phyloP scores from a whole-genome alignment of 2,888 invertebrate species.

The Dryadula phaetusa region DNA sequence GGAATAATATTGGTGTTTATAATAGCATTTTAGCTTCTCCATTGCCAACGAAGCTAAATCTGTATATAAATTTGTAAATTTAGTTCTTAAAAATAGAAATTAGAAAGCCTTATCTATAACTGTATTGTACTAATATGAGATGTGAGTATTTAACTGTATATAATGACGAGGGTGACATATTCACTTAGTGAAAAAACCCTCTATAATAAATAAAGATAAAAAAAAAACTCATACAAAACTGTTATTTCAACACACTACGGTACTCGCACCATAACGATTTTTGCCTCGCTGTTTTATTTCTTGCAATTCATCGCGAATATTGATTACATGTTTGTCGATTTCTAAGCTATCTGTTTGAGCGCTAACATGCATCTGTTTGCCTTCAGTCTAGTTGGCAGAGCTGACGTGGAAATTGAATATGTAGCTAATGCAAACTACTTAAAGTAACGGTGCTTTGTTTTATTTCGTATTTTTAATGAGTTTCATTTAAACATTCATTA shows the following conservation, averaged over 20 bases:
- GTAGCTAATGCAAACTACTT: conserved; percentile 37
- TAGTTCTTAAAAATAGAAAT: too few species aligned
- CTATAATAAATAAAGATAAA: too few species aligned
- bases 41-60: too few species aligned
- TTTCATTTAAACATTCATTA: background rate
- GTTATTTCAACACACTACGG: too few species aligned
- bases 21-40: too few species aligned
- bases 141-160: too few species aligned
- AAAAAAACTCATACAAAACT: background rate
- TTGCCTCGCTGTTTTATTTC: background rate
- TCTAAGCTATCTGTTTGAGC: conserved; percentile 27
- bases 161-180: too few species aligned
- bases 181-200: too few species aligned
- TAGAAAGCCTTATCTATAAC: too few species aligned
- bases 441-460: conserved; percentile 22
- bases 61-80: too few species aligned
- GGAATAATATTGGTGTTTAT: too few species aligned
- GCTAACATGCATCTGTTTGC: conserved; percentile 39
- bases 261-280: background rate
- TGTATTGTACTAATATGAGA: too few species aligned
- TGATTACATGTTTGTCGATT: conserved; percentile 21
- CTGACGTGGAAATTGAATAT: conserved; percentile 46
- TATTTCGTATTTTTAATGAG: background rate
- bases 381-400: conserved; percentile 36
- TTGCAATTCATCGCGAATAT: conserved; percentile 13